Base-by-base conservation (phyloP, 2,113 vertebrate genomes). In the Leuciscus idus region DNA sequence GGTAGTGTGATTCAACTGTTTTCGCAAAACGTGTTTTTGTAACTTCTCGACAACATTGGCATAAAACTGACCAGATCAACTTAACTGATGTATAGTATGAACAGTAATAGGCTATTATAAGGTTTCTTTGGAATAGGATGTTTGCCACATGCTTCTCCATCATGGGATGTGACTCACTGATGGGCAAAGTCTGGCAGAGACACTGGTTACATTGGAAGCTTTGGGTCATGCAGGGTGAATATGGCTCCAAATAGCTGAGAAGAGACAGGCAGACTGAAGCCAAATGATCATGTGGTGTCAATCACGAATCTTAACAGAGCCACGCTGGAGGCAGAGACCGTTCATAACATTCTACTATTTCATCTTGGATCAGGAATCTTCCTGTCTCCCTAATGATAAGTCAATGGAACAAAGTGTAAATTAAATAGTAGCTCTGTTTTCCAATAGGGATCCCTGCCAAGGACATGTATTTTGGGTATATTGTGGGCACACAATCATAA, bases 251-350 rank as follows among this genome's bases (percentile, higher is more conserved):
- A 72, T 73, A 28, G 64, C 68, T 7, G 72, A 28, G 13, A 26
- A 48, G 50, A 74, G 72, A 74, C 39, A 23, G 36, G 21, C 33
- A n/a, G 23, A 75, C 26, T 74, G 66, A 64, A 82, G 80, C 12
- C 66, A 28, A 73, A 73, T 17, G 52, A 59, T 84, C 46, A 79
- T 61, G 81, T 39, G 70, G 70, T 76, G 73, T 87, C 52, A 36
- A 33, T 80, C 52, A 52, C 13, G 66, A 76, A 33, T 62, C 28
- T 43, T 36, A 23, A 36, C 30, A 77, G 17, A 46, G 30, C 5
- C 30, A 68, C 10, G 46, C 59, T 64, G 39, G 79, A 81, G 79
- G 15, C 79, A 48, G 79, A 50, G 43, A 28, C 73, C 11, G 13
- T 48, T 50, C n/a, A 39, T 43, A 68, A 68, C 64, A 68, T 68